Evolutionary conservation across 2,113 vertebrate species (phyloP).

Genomic region (Calonectris borealis): DNA sequence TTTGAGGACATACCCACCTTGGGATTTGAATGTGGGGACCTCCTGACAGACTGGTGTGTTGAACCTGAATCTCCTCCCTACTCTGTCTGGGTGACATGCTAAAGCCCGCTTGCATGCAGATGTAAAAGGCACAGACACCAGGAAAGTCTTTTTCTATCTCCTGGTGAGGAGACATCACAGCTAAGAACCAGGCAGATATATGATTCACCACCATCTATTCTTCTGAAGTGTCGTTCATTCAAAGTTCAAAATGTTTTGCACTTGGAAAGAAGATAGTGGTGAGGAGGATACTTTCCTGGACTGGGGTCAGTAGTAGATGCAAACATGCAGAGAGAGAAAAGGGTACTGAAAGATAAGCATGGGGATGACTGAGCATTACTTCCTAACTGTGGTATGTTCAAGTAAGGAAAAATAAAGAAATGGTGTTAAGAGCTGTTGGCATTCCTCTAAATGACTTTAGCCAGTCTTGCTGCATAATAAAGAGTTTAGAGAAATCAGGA

Average conservation of each 20-base stretch:
- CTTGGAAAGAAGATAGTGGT: background rate
- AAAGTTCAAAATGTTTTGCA: background rate
- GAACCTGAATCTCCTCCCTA: background rate
- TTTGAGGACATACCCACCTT: background rate
- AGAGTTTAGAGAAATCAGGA: background rate
- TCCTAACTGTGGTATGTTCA: background rate
- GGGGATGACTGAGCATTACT: background rate
- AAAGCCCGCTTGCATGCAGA: background rate
- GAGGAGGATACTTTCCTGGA: background rate
- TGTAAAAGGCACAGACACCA: background rate
- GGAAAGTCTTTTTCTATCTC: background rate
- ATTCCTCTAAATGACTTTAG: background rate
- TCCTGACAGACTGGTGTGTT: background rate
- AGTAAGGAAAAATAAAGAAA: background rate
- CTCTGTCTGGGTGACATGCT: fast-evolving
- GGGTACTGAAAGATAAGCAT: background rate
- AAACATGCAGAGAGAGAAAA: background rate
- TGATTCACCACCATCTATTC: background rate
- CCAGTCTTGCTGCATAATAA: background rate
- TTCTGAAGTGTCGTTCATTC: background rate
- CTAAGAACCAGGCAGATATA: background rate
- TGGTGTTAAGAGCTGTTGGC: background rate
- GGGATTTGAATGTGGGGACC: background rate
- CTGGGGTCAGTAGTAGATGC: background rate
- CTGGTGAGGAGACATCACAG: background rate